Conservation (phyloP, 1,140 invertebrate species). For the Pissodes strobi region DNA sequence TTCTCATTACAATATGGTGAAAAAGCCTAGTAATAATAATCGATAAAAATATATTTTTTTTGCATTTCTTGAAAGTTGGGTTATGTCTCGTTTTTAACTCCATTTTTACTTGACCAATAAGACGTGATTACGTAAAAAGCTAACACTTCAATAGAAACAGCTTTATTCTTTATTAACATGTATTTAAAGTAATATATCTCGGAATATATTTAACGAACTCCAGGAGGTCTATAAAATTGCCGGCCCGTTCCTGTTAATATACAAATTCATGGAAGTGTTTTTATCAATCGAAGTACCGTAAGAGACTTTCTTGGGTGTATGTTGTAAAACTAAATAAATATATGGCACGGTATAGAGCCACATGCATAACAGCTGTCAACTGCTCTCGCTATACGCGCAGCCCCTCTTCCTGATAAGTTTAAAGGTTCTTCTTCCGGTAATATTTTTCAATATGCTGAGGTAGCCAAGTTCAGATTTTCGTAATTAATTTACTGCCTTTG, state of each 20-base stretch:
- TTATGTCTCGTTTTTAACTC: too few species aligned
- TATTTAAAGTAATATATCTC: too few species aligned
- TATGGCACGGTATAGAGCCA: slow-evolving; percentile 46
- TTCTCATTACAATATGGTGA: too few species aligned
- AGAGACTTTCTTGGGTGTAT: slow-evolving; percentile 34
- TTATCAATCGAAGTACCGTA: slow-evolving; percentile 27
- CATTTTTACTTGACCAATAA: too few species aligned
- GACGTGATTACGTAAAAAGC: too few species aligned
- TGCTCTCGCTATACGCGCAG: slow-evolving; percentile 45
- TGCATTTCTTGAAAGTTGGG: too few species aligned
- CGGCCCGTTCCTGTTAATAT: slow-evolving; percentile 3
- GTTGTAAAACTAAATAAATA: slow-evolving; percentile 51
- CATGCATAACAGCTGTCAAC: slow-evolving; percentile 52
- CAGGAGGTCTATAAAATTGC: slow-evolving; percentile 4
- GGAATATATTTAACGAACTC: too few species aligned
- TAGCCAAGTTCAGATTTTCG: slow-evolving; percentile 16
- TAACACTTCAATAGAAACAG: too few species aligned
- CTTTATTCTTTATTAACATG: too few species aligned
- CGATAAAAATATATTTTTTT: too few species aligned
- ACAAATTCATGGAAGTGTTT: slow-evolving; percentile 23
- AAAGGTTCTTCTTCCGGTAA: slow-evolving; percentile 39
- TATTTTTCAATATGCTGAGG: slow-evolving; percentile 15
- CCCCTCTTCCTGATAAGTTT: slow-evolving; percentile 50
- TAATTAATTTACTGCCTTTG: slow-evolving; percentile 17
- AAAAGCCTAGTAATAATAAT: too few species aligned